Base-by-base conservation (phyloP, 2,797 vertebrate genomes). In the Trichosurus vulpecula region DNA sequence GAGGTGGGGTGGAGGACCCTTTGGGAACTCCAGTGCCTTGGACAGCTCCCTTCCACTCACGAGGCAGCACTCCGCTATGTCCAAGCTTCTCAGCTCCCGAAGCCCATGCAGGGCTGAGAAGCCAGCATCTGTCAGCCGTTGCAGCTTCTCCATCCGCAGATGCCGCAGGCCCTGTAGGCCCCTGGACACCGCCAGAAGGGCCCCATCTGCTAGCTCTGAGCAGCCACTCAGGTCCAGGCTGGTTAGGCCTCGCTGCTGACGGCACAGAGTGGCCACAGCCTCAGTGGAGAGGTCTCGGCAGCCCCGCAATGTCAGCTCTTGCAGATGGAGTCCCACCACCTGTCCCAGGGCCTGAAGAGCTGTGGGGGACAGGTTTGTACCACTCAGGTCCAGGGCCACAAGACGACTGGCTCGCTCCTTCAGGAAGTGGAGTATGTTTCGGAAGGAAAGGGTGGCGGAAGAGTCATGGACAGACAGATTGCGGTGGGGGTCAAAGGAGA, bases 211-310 rank as follows among this genome's bases (percentile, higher is more conserved):
- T 93, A 99, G 98, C 96, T 99, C 99, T 0, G 98, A 98, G 97
- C 99, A 99, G 93, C 98, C 98, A 0, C 99, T 99, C 95, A 99
- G 97, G 97, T 99, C 99, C 98, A 99, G 97, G 22, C 91, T 98
- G 74, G 95, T 98, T 56, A 99, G 98, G 47, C 96, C 74, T 0
- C 98, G 98, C 98, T 99, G 99, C 90, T 99, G 98, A 95, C 92
- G 98, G 95, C 99, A 99, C 91, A 99, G 98, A 92, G 96, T 90
- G 93, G 98, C 98, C 87, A 99, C 95, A 0, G 99, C 99, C 97
- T 99, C 99, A 93, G 99, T 99, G 0, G 99, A 99, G 96, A 99
- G 98, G 97, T 99, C 99, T 96, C 98, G 99, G 96, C 99, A 99
- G 95, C 98, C 98, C 0, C 98, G 99, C 90, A 99, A 98, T 92